Percentiles rank a stretch among this genome's conserved stretches.
Evolutionary conservation across 2,113 vertebrate genomes (phyloP).

Genomic region (Rhizomys pruinosus): DNA sequence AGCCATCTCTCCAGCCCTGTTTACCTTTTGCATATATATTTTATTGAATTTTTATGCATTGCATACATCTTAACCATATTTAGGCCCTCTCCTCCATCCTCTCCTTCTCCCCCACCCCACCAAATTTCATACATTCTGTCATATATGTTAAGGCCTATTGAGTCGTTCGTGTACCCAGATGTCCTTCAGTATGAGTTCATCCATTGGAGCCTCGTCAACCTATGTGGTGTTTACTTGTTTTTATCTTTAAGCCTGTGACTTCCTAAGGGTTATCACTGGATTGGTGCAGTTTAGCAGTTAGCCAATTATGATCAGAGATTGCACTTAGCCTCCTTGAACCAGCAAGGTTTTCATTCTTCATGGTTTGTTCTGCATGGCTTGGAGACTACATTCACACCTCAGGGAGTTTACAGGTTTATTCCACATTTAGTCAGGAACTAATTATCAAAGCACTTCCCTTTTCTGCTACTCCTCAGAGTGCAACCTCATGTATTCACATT

Average conservation of each 20-base stretch:
- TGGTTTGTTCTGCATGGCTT: neutral
- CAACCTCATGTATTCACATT: neutral
- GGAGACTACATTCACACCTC: constrained; percentile 29
- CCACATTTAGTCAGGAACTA: constrained; percentile 31
- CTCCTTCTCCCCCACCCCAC: too few species aligned
- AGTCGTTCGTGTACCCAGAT: too few species aligned
- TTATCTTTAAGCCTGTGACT: constrained; percentile 22
- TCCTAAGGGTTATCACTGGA: neutral
- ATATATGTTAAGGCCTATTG: too few species aligned
- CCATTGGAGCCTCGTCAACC: too few species aligned
- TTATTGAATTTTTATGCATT: too few species aligned
- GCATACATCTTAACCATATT: too few species aligned
- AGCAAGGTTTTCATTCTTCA: constrained; percentile 10
- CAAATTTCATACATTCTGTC: too few species aligned
- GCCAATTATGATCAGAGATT: neutral
- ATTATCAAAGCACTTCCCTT: neutral
- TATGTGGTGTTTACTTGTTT: neutral
- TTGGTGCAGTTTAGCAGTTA: neutral
- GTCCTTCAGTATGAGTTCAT: too few species aligned
- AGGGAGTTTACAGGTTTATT: neutral
- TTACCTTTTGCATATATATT: too few species aligned
- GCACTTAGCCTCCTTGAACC: neutral
- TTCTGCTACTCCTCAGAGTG: neutral
- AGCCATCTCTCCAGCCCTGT: too few species aligned
- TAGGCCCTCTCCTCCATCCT: too few species aligned